Conservation (phyloP, 1,140 invertebrate species). For the Drosophila burlai region DNA sequence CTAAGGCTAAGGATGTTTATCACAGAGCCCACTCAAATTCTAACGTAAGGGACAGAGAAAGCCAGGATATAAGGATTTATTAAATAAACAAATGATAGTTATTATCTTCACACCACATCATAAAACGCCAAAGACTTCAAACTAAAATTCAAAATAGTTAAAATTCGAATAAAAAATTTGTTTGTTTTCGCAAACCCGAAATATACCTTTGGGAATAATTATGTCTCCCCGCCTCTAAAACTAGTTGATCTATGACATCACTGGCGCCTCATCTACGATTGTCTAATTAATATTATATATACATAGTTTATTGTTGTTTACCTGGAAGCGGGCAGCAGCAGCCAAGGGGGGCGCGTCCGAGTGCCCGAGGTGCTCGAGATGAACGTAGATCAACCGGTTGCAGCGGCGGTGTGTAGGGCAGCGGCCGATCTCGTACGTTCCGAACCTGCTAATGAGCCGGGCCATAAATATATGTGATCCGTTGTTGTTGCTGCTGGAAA, state of each 20-base stretch:
- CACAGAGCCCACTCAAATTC: neutral
- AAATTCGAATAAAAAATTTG: neutral
- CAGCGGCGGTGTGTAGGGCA: conserved; percentile 16
- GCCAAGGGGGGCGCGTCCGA: conserved; percentile 26
- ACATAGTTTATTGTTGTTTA: neutral
- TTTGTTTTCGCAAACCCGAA: neutral
- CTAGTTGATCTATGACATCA: conserved; percentile 32
- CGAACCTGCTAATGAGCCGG: conserved; percentile 45
- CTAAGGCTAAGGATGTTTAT: neutral
- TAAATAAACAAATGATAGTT: neutral
- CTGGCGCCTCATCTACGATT: conserved; percentile 9
- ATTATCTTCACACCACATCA: no score
- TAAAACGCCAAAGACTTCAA: no score
- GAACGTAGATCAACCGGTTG: conserved; percentile 33
- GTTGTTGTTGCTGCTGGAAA: conserved; percentile 3
- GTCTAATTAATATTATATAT: neutral
- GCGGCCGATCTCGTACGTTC: conserved; percentile 13
- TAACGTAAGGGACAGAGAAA: neutral
- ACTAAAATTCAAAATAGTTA: neutral
- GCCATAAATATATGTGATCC: conserved; percentile 41
- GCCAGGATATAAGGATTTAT: neutral
- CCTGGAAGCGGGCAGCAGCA: neutral
- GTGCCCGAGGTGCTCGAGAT: conserved; percentile 19
- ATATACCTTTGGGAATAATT: neutral
- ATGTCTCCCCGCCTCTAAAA: neutral